A percentile compares a stretch with the other conserved stretches of the same genome.
Conservation (phyloP, 2,113 vertebrate genomes). For the Megaceryle maxima region DNA sequence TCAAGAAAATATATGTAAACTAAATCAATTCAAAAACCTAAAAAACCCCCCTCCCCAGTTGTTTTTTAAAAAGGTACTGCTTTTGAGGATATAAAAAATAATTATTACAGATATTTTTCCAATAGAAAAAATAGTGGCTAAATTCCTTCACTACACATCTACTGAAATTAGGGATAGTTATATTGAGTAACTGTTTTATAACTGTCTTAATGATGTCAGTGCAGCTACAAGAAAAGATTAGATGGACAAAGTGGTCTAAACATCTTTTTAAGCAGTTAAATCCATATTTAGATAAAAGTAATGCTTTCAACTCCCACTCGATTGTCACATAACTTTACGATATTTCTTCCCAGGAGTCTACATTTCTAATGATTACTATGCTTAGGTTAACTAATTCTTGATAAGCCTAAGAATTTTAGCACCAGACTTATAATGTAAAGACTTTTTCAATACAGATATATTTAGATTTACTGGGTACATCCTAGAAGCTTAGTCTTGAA, state of each 20-base stretch:
- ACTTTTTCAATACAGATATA: background rate
- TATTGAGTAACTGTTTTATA: background rate
- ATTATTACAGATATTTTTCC: background rate
- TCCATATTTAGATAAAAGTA: background rate
- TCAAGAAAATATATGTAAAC: background rate
- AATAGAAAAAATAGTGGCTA: background rate
- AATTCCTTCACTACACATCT: background rate
- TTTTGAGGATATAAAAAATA: background rate
- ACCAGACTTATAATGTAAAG: background rate
- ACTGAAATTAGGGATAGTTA: background rate
- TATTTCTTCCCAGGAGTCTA: background rate
- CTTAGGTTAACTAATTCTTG: background rate
- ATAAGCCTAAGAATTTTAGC: background rate
- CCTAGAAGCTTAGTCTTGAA: background rate
- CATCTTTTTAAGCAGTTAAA: background rate
- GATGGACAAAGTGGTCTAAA: background rate
- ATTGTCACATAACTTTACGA: background rate
- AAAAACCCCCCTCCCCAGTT: rapidly evolving
- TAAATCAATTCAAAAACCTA: background rate
- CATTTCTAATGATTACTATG: background rate
- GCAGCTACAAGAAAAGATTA: background rate
- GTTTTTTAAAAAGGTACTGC: background rate
- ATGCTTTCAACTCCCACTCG: background rate
- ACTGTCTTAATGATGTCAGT: background rate
- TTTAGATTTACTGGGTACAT: background rate